These are phyloP conservation scores for Nipponia nippon DNA, from an alignment of 2,113 vertebrate genomes.

Conservation along the genomic window DNA sequence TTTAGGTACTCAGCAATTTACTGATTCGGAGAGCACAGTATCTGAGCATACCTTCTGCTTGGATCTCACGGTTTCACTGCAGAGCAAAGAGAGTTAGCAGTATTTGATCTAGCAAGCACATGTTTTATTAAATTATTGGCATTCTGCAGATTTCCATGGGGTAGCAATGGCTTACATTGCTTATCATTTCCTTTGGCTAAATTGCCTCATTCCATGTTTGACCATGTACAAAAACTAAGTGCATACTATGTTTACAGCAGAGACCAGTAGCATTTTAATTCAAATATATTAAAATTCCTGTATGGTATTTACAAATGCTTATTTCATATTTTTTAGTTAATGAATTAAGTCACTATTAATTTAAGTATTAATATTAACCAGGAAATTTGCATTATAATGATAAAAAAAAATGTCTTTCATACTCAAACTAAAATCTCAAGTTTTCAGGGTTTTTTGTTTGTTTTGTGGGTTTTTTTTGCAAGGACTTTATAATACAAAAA, in stretches of 20 bases:
- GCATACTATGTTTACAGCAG: background rate
- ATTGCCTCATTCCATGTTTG: constrained; percentile 2
- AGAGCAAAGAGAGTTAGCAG: background rate
- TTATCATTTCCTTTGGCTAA: constrained; percentile 9
- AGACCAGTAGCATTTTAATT: background rate
- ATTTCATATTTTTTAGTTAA: background rate
- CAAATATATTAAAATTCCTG: background rate
- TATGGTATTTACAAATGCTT: background rate
- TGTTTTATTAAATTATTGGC: constrained; percentile 9
- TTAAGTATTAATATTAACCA: background rate
- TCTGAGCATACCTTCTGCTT: constrained; percentile 36
- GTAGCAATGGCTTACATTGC: background rate
- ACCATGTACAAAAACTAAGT: background rate
- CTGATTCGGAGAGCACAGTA: background rate
- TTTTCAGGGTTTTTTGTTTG: background rate
- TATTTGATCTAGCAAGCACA: constrained; percentile 6
- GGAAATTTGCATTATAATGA: background rate
- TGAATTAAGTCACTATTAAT: background rate
- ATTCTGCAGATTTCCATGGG: constrained; percentile 17
- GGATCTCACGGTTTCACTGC: background rate
- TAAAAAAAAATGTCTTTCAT: background rate
- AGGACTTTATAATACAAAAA: background rate
- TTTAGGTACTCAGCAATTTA: constrained; percentile 19
- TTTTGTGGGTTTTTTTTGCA: background rate
- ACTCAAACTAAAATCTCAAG: background rate